Evolutionary conservation across 2,113 vertebrate species (phyloP), one percentile per base, ranked within the genome.

Genomic region (Microtus montanus): DNA sequence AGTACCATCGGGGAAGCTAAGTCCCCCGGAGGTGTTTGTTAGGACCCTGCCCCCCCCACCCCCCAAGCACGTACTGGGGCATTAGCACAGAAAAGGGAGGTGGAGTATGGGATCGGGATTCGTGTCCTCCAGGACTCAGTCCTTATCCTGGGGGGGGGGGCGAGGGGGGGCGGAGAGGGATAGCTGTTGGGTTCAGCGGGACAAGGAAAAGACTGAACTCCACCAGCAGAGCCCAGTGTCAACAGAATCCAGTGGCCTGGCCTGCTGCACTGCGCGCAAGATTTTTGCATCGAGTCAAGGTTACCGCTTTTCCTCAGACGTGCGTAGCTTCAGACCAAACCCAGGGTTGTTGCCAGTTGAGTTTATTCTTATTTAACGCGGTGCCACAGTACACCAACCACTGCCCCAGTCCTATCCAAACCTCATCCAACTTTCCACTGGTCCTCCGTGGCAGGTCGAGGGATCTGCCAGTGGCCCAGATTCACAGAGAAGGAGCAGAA

Each of bases 21-120:
- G 82, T 58, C 54, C n/a, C 26, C 26, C 10, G 93, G 97, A 83
- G 87, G 1, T 94, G 68, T 79, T 91, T 88, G 75, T 35, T 75
- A 22, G 19, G 1, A 38, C 9, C 14, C 3, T 44, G 44, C 44
- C 38, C 71, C 10, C 8, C 7, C 38, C 71, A n/a, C n/a, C 4
- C 38, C 1, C 17, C 71, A 70, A 61, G 35, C n/a, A 11, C 11
- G 54, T 4, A 64, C 63, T 66, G 41, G 15, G 28, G 26, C 38
- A 47, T 52, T 47, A 71, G 70, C 15, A 49, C 78, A 15, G 54
- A 78, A 86, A 83, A 89, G 20, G 44, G 49, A 44, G 80, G 58
- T 68, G 5, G 44, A n/a, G 41, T 35, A 58, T 47, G 38, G 22
- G 90, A 11, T 47, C 47, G 17, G 38, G 74, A 84, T 68, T 88